Evolutionary conservation across 2,113 vertebrate species (phyloP).

Genomic region (Odocoileus hemionus): DNA sequence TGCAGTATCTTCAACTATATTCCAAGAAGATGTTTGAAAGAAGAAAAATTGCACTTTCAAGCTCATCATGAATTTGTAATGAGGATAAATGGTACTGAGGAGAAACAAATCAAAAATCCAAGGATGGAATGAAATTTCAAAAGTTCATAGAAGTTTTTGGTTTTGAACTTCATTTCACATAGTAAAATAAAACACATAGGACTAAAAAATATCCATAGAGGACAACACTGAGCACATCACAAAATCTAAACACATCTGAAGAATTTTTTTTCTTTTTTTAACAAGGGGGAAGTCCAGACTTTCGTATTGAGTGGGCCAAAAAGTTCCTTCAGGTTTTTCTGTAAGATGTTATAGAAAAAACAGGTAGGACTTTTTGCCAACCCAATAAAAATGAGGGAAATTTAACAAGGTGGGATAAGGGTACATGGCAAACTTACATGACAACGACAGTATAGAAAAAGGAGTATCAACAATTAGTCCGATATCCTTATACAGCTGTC

Average conservation of each 20-base stretch:
- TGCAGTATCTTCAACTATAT: neutral
- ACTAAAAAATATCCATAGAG: constrained; percentile 67
- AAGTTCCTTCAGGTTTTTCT: neutral
- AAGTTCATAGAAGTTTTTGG: constrained; percentile 35
- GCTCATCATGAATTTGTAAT: constrained; percentile 33
- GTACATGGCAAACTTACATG: constrained; percentile 28
- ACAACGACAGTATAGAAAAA: neutral
- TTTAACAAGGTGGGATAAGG: constrained; percentile 24
- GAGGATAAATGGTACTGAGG: constrained; percentile 43
- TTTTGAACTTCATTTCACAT: constrained; percentile 45
- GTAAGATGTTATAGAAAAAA: neutral
- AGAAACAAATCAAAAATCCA: constrained; percentile 27
- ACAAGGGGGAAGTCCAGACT: constrained; percentile 68
- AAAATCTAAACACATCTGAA: constrained; percentile 74
- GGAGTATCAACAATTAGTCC: constrained; percentile 30
- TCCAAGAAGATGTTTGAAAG: neutral
- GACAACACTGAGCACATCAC: constrained; percentile 77
- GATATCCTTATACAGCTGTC: neutral
- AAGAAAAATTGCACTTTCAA: constrained; percentile 75
- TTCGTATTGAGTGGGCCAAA: constrained; percentile 16
- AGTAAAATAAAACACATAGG: constrained; percentile 59
- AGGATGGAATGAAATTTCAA: constrained; percentile 37
- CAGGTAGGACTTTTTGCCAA: neutral
- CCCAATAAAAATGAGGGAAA: constrained; percentile 49
- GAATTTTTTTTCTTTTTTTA: constrained; percentile 32